Conservation (phyloP, 2,113 vertebrate species). For the Protobothrops flavoviridis region DNA sequence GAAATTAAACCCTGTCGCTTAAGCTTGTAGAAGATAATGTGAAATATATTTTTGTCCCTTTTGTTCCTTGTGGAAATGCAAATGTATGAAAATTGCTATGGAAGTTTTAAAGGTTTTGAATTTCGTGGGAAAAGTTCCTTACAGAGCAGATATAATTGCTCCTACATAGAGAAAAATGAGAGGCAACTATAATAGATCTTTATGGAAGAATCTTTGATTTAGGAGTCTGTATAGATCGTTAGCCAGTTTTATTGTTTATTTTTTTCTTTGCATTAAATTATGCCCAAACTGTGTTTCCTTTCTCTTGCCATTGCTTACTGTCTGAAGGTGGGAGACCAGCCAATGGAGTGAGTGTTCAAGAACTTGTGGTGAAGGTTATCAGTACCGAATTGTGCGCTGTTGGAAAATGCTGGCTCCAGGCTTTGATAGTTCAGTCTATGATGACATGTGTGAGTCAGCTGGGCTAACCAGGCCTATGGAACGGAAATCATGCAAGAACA, state of each 20-base stretch:
- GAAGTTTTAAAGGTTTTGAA: not conserved
- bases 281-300: constrained; percentile 34
- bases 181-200: not conserved
- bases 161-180: not conserved
- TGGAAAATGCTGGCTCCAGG: constrained; percentile 90
- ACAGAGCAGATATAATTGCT: no score
- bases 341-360: constrained; percentile 88
- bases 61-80: not conserved
- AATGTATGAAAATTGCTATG: not conserved
- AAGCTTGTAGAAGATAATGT: not conserved
- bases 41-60: not conserved
- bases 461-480: constrained; percentile 83
- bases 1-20: not conserved
- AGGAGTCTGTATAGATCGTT: not conserved
- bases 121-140: not conserved
- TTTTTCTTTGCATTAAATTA: not conserved
- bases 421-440: constrained; percentile 87
- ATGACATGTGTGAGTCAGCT: constrained; percentile 79
- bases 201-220: not conserved
- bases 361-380: constrained; percentile 82
- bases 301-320: not conserved
- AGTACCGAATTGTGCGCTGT: constrained; percentile 85
- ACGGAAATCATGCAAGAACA: constrained; percentile 82
- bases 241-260: not conserved
- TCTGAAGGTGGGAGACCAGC: constrained; percentile 85